Evolutionary conservation across 2,113 vertebrate genomes (phyloP), one percentile per base, ranked within the genome.

Genomic region (Lophotis ruficrista): DNA sequence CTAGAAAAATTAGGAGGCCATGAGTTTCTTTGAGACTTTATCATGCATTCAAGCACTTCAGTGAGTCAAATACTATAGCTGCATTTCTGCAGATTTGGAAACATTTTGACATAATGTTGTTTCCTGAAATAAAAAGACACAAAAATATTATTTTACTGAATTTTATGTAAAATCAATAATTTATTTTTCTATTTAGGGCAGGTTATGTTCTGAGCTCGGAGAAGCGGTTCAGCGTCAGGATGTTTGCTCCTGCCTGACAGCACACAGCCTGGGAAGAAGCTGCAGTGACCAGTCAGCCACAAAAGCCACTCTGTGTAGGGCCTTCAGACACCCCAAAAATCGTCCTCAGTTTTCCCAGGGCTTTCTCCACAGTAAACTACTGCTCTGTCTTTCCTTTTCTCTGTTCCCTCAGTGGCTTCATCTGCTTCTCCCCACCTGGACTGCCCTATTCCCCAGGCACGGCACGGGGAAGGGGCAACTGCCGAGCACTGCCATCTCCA

Each of bases 231-330:
- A 61, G 27, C 0, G 0, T 23, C 70, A 35, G 15, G 22, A 7
- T 11, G 16, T 33, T 48, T 51, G 22, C 48, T 76, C 28, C 14
- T 38, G 21, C 38, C 54, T 60, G n/a, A 14, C 31, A 58, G 51
- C n/a, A 23, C 1, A 0, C 33, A 37, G 62, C 18, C 45, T 33
- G 41, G 4, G 5, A 68, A 86, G 79, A 50, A 82, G 75, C 25
- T 54, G 13, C 65, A 54, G 50, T 58, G 43, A 64, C 19, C 20
- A 73, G 35, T 9, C 61, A 75, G 20, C 11, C 41, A 70, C 51
- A 60, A 79, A 72, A 47, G 10, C 23, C 25, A 53, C 31, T 45
- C 57, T 12, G 0, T 1, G 1, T 7, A 2, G 1, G 25, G 4
- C 28, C 16, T 79, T 68, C n/a, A 68, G 51, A 48, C 8, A 8